Evolutionary conservation across 2,113 vertebrate species (phyloP), one percentile per base, ranked within the genome.

Genomic region (Haplochromis vanheusdeni): DNA sequence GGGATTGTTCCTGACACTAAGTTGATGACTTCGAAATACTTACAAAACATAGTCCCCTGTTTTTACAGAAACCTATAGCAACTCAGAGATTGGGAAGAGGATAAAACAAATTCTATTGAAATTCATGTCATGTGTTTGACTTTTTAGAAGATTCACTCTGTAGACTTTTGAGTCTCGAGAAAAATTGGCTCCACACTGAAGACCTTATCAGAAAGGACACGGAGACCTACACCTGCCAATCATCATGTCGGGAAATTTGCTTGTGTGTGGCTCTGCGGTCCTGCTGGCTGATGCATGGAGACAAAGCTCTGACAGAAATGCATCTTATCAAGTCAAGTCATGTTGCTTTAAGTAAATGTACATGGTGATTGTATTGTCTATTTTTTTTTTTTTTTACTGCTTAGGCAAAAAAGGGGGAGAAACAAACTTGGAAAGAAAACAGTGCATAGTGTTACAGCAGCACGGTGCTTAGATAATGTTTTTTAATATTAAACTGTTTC

Each of bases 131-230:
- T 56, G 86, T 83, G 85, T 56, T 91, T 87, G 85, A 87, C 89
- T 89, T 90, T 79, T 87, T 37, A 81, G 68, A 89, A 73, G 81
- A 89, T 84, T 90, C 87, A 79, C 85, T 83, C 85, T 70, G 77
- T 77, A 58, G 83, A 79, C 80, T 88, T 88, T 86, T 83, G 73
- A 86, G 87, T 77, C 81, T 83, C 23, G 2, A 79, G 31, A 91
- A 86, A 89, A 90, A 87, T 87, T 86, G 82, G 68, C 85, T 89
- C 77, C 70, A 87, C 83, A 75, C 12, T 60, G 86, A 85, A 87
- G 86, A 84, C 86, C 56, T 90, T 87, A 92, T 90, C 85, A 89
- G 85, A 86, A 81, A 87, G 83, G 89, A 86, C 85, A 86, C 68
- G 8, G 83, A 90, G 82, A 54, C 85, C 54, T 60, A 82, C 86